These are phyloP conservation scores for Macrosoma leucophasiata DNA, from an alignment of 2,888 invertebrate genomes.

Conservation along the genomic window DNA sequence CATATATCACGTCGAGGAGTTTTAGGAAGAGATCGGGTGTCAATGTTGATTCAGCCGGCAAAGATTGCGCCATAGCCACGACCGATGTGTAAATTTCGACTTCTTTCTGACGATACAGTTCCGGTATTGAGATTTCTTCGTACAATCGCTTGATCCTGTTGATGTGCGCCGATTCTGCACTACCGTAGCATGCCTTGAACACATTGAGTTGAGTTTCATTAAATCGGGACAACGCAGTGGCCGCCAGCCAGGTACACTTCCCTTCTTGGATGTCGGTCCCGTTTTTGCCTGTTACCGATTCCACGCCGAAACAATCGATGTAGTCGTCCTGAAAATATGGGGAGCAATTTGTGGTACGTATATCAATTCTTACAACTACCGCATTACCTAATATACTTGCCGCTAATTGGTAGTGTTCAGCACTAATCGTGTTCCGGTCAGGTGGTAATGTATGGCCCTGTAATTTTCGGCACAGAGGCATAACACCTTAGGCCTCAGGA, in stretches of 20 bases:
- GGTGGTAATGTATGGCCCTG: no score
- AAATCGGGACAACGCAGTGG: slow-evolving; percentile 85
- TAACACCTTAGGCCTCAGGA: no score
- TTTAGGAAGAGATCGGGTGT: slow-evolving; percentile 85
- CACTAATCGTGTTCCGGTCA: no score
- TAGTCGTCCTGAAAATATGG: slow-evolving; percentile 88
- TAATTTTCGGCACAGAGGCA: no score
- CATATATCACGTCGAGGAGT: slow-evolving; percentile 84
- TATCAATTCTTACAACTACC: no score
- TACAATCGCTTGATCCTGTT: slow-evolving; percentile 33
- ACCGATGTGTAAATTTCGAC: slow-evolving; percentile 82
- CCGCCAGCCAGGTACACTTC: slow-evolving; percentile 94
- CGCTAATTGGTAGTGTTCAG: no score
- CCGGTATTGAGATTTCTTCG: slow-evolving; percentile 25
- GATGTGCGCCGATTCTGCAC: slow-evolving; percentile 77
- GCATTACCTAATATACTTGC: no score
- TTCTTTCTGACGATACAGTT: slow-evolving; percentile 82
- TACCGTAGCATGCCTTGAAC: slow-evolving; percentile 80
- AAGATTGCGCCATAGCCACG: slow-evolving; percentile 25
- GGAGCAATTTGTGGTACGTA: no score
- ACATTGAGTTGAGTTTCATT: slow-evolving; percentile 74
- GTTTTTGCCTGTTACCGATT: slow-evolving; percentile 87
- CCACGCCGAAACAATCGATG: slow-evolving; percentile 90
- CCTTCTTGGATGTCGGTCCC: slow-evolving; percentile 94
- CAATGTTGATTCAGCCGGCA: slow-evolving; percentile 48